phyloP scores from a whole-genome alignment of 2,888 invertebrate genomes.

The Xiphydria camelus region DNA sequence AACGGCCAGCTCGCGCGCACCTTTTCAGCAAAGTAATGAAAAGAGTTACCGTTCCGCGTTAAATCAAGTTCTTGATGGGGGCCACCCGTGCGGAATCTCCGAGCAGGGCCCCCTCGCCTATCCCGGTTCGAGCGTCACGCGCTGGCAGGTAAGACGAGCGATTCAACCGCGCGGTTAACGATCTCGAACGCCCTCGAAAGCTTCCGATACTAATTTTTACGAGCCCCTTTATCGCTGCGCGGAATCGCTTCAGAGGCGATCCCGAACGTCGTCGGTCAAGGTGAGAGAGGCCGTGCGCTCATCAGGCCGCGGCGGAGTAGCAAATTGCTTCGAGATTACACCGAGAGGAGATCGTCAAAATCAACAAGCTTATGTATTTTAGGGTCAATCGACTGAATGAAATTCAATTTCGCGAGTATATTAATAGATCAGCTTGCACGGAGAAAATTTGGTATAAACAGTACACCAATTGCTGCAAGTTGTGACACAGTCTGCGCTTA shows the following conservation, averaged over 20 bases:
- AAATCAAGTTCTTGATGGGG: slow-evolving; percentile 5
- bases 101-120: slow-evolving; percentile 16
- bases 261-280: too few relatives aligned
- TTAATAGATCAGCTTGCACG: too few relatives aligned
- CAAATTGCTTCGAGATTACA: too few relatives aligned
- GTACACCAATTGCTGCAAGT: too few relatives aligned
- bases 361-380: too few relatives aligned
- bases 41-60: slow-evolving; percentile 11
- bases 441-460: too few relatives aligned
- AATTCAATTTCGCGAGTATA: too few relatives aligned
- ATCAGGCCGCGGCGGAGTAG: too few relatives aligned
- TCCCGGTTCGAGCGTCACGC: slow-evolving; percentile 22
- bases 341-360: too few relatives aligned
- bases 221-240: slow-evolving; percentile 23
- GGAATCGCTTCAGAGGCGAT: slow-evolving; percentile 17
- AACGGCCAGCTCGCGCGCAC: slow-evolving; percentile 5
- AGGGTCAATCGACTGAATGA: too few relatives aligned
- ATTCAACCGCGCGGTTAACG: slow-evolving; percentile 13
- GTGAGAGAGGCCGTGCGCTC: too few relatives aligned
- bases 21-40: slow-evolving; percentile 15
- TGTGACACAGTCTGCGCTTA: too few relatives aligned
- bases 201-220: slow-evolving; percentile 24
- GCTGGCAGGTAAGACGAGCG: slow-evolving; percentile 12
- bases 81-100: slow-evolving; percentile 3
- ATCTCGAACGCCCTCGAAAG: slow-evolving; percentile 6